These are phyloP conservation scores for Timandra comae DNA, from an alignment of 2,888 invertebrate genomes.

Conservation along the genomic window DNA sequence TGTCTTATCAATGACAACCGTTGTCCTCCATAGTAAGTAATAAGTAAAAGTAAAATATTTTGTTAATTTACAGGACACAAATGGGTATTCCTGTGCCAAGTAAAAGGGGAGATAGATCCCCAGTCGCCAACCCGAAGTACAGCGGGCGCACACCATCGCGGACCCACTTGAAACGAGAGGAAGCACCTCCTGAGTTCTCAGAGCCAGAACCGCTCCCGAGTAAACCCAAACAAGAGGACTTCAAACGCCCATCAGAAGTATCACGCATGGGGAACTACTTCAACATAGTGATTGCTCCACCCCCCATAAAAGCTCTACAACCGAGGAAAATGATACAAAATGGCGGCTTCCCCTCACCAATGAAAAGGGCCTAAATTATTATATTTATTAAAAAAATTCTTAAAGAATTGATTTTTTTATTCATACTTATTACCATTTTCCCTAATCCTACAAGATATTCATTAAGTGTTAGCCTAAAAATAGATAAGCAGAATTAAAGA, in stretches of 20 bases:
- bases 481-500: no score
- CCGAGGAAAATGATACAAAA: conserved; percentile 52
- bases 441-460: no score
- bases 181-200: conserved; percentile 27
- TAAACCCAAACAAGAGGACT: conserved; percentile 32
- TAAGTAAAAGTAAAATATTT: background rate
- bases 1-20: no score
- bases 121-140: conserved; percentile 27
- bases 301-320: conserved; percentile 61
- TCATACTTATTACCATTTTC: no score
- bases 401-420: no score
- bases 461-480: no score
- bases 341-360: conserved; percentile 31
- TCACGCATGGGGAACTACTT: conserved; percentile 71
- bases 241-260: conserved; percentile 46
- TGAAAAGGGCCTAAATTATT: no score
- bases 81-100: conserved; percentile 67
- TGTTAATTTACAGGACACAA: conserved; percentile 51
- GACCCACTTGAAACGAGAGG: conserved; percentile 37
- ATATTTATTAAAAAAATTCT: no score
- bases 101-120: conserved; percentile 31
- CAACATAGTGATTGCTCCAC: conserved; percentile 68
- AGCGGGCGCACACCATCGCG: conserved; percentile 22
- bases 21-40: no score
- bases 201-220: conserved; percentile 31